Conservation (phyloP, 2,888 invertebrate species). For the Brachyptera putata region DNA sequence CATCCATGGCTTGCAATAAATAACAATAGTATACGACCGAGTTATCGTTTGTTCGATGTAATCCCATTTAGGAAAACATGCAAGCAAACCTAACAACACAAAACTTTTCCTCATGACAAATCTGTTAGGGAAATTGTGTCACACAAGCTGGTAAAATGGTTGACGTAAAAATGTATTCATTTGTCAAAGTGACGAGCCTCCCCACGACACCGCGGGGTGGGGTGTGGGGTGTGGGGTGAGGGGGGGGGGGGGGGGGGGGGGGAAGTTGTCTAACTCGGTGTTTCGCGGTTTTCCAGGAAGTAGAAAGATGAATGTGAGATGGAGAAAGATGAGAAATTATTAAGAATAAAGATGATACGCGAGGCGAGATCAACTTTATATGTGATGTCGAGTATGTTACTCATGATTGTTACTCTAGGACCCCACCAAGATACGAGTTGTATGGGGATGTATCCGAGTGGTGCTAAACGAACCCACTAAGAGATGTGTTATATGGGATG, state of each 20-base stretch:
- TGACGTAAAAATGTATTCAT: constrained; percentile 22
- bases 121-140: constrained; percentile 22
- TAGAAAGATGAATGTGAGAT: no score
- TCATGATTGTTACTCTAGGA: no score
- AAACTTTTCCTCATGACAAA: constrained; percentile 18
- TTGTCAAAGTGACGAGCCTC: no score
- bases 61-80: background rate
- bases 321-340: background rate
- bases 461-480: no score
- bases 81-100: background rate
- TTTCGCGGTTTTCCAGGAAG: no score
- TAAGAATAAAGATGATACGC: background rate
- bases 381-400: no score
- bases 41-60: background rate
- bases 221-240: background rate
- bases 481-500: background rate
- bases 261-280: background rate
- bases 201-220: background rate
- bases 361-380: no score
- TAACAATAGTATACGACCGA: background rate
- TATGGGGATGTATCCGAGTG: no score
- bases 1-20: background rate
- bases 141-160: constrained; percentile 2
- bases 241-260: background rate
- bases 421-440: no score